Evolutionary conservation across 2,888 invertebrate species (phyloP).

Genomic region (Neocrepidodera transversa): DNA sequence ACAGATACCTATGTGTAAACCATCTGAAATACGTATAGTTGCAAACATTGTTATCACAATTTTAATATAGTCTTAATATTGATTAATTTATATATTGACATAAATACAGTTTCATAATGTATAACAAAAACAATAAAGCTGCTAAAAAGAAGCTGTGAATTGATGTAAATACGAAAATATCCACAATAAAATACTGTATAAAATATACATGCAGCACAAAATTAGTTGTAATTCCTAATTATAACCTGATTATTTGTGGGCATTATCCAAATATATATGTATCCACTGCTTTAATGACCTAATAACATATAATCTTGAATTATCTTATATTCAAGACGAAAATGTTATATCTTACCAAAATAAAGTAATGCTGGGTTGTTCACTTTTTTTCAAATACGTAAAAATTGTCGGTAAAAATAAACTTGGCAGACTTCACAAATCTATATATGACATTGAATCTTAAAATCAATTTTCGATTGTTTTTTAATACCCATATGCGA

Average conservation of each 20-base stretch:
- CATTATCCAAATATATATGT: slow-evolving; percentile 38
- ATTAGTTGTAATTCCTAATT: neutral
- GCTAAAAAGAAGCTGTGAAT: slow-evolving; percentile 5
- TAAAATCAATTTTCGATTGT: slow-evolving; percentile 22
- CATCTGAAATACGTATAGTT: too few species aligned
- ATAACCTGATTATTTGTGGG: slow-evolving; percentile 50
- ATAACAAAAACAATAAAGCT: neutral
- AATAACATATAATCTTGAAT: neutral
- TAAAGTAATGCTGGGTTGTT: slow-evolving; percentile 26
- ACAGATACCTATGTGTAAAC: too few species aligned
- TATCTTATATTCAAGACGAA: neutral
- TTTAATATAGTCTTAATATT: too few species aligned
- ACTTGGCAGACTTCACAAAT: slow-evolving; percentile 23
- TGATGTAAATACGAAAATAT: neutral
- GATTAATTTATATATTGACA: neutral
- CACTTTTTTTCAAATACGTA: slow-evolving; percentile 42
- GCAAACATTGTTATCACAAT: too few species aligned
- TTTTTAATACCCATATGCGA: slow-evolving; percentile 4
- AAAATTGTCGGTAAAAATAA: slow-evolving; percentile 37
- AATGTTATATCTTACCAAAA: slow-evolving; percentile 25
- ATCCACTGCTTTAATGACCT: neutral
- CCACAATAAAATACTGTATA: slow-evolving; percentile 1
- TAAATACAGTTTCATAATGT: neutral
- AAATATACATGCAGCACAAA: too few species aligned
- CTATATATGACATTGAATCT: slow-evolving; percentile 16